Evolutionary conservation across 2,113 vertebrate genomes (phyloP), one percentile per base, ranked within the genome.

Genomic region (Syngnathus scovelli): DNA sequence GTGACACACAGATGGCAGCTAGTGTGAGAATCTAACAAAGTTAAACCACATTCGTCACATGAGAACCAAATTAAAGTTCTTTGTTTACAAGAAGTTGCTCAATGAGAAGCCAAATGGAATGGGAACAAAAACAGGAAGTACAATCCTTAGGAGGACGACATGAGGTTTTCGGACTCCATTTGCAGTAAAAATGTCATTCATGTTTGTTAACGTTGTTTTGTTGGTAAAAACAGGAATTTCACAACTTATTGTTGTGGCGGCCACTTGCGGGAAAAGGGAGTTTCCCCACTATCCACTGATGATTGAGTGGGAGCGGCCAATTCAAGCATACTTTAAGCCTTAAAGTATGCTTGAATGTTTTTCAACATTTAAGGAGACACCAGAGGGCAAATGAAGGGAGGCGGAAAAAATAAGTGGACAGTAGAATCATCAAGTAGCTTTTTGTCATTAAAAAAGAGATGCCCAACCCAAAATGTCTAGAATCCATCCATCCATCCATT

Each of bases 251-350:
- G 6, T 58, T 37, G 27, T 37, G 33, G 16, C 1, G 16, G 4
- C 36, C 13, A 33, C 56, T 0, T 51, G 61, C 70, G 75, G 84
- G 82, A 86, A 87, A 71, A 81, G 77, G 84, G 83, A 77, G 86
- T 85, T 89, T 86, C 82, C 89, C 89, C 88, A 4, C 71, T 86
- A 86, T 82, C 89, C 87, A 88, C 84, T 33, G 78, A 75, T 73
- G 74, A 84, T 80, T 61, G 76, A 85, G 75, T 85, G 70, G 59
- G 77, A 70, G 13, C 13, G 19, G 19, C 7, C 6, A 88, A 65
- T 23, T 67, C 71, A 67, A 90, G 89, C 80, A 82, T 85, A 81
- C 82, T 83, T 85, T 83, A 83, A 33, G 27, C 3, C 27, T 33
- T 33, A 33, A 33, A 33, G 27, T 33, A 33, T 33, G 27, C 27